phyloP scores from a whole-genome alignment of 2,797 vertebrate genomes.

The Molossus molossus region DNA sequence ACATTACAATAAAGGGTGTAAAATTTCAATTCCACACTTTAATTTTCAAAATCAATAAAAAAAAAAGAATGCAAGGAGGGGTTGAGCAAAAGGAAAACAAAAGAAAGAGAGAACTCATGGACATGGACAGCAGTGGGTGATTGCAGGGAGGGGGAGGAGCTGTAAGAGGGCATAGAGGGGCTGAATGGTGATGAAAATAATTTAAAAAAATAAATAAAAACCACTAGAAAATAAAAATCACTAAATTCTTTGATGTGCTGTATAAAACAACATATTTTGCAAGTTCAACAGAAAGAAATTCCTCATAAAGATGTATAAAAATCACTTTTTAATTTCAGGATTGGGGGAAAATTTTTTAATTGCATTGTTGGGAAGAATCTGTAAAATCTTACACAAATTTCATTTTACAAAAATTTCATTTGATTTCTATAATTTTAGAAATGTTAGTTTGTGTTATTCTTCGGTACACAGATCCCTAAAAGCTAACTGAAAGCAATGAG shows the following conservation, averaged over 20 bases:
- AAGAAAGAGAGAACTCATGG: too few relatives aligned
- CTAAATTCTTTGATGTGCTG: not conserved
- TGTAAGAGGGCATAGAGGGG: too few relatives aligned
- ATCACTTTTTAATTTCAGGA: not conserved
- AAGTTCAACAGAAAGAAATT: not conserved
- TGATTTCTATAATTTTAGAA: slow-evolving; percentile 15
- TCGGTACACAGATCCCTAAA: not conserved
- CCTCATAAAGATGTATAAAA: not conserved
- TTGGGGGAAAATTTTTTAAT: not conserved
- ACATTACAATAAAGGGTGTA: not conserved
- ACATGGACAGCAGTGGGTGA: too few relatives aligned
- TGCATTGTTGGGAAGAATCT: not conserved
- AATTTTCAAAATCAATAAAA: not conserved
- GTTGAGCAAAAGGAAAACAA: too few relatives aligned
- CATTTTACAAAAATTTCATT: not conserved
- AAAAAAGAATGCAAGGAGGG: not conserved
- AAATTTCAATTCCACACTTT: not conserved
- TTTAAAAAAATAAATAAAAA: too few relatives aligned
- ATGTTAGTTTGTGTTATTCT: not conserved
- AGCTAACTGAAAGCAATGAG: not conserved
- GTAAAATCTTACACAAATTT: not conserved
- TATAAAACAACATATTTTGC: not conserved
- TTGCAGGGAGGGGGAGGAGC: too few relatives aligned
- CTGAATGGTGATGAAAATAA: too few relatives aligned
- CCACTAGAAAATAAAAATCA: not conserved